Conservation (phyloP, 2,888 invertebrate species). For the Amblyjoppa fuscipennis region DNA sequence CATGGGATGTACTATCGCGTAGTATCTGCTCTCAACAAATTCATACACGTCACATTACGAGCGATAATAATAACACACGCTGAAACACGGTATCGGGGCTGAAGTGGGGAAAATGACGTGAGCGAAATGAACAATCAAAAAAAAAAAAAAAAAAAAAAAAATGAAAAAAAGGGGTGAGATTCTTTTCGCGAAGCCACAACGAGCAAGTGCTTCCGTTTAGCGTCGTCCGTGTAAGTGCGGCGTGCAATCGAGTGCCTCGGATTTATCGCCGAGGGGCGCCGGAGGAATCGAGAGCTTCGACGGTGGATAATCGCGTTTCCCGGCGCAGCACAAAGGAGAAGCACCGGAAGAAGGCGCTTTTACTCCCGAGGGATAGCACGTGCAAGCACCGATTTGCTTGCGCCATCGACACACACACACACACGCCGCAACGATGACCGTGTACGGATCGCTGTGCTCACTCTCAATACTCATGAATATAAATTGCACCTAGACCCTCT, state of each 20-base stretch:
- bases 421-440: neutral
- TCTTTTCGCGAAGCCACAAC: neutral
- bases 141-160: conserved; percentile 1
- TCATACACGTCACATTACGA: conserved; percentile 6
- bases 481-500: conserved; percentile 61
- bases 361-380: conserved; percentile 15
- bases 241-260: neutral
- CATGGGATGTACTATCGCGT: conserved; percentile 91
- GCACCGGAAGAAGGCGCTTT: conserved; percentile 28
- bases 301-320: conserved; percentile 31
- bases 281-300: neutral
- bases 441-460: conserved; percentile 9
- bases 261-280: conserved; percentile 3
- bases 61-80: conserved; percentile 1
- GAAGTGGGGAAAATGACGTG: conserved; percentile 12
- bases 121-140: conserved; percentile 19
- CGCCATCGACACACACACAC: neutral
- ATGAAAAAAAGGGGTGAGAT: neutral
- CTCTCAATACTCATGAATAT: conserved; percentile 69
- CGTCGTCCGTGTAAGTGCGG: neutral
- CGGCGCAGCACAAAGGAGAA: conserved; percentile 40
- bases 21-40: conserved; percentile 86
- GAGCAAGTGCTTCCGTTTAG: neutral
- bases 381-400: neutral
- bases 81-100: neutral